phyloP scores from a whole-genome alignment of 2,888 invertebrate genomes.

The Andrena dorsata region DNA sequence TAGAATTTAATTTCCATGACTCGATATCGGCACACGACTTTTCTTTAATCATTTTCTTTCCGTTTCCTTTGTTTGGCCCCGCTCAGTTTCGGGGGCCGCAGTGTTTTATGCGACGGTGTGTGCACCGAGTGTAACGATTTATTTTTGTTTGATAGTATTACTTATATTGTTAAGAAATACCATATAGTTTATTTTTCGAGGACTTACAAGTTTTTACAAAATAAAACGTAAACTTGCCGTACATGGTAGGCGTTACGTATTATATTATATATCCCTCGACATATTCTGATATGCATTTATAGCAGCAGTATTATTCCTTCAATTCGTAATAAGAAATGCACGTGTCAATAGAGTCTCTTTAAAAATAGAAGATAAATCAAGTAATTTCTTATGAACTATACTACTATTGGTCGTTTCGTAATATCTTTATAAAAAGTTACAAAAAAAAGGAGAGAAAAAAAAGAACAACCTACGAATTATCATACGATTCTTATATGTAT shows the following conservation, averaged over 20 bases:
- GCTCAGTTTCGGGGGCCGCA: conserved; percentile 29
- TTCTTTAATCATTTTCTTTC: conserved; percentile 13
- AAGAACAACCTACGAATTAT: conserved; percentile 44
- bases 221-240: conserved; percentile 67
- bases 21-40: not conserved
- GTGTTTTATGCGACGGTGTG: conserved; percentile 41
- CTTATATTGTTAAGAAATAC: conserved; percentile 65
- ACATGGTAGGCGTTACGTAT: conserved; percentile 58
- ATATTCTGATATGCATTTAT: conserved; percentile 62
- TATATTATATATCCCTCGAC: conserved; percentile 38
- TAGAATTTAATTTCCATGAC: conserved; percentile 35
- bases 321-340: conserved; percentile 47
- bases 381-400: conserved; percentile 57
- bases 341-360: conserved; percentile 51
- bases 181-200: conserved; percentile 71
- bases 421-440: conserved; percentile 51
- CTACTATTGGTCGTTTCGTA: conserved; percentile 47
- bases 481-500: conserved; percentile 37
- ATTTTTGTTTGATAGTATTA: conserved; percentile 63
- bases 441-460: conserved; percentile 28
- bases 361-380: conserved; percentile 42
- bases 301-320: conserved; percentile 60
- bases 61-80: conserved; percentile 19
- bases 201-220: conserved; percentile 66
- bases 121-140: conserved; percentile 43